phyloP scores from a whole-genome alignment of 1,140 invertebrate genomes.

The Popillia japonica region DNA sequence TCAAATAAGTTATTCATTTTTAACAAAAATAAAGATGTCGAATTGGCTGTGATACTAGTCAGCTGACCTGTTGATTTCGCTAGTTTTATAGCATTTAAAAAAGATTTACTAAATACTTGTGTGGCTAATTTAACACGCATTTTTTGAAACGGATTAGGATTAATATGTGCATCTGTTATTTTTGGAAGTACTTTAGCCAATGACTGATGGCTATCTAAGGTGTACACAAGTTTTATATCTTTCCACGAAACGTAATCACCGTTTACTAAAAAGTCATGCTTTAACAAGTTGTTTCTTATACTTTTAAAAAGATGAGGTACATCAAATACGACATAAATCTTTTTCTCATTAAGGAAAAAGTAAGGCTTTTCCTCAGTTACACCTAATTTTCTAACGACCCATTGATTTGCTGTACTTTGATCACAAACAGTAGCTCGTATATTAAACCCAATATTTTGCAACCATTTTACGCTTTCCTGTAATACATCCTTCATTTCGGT shows the following conservation, averaged over 20 bases:
- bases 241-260: neutral
- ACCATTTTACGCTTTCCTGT: neutral
- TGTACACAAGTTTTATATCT: neutral
- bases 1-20: neutral
- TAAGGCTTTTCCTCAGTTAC: neutral
- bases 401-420: neutral
- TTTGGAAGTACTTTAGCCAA: neutral
- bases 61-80: neutral
- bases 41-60: neutral
- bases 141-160: slow-evolving; percentile 11
- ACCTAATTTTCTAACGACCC: neutral
- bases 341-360: neutral
- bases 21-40: neutral
- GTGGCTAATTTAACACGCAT: slow-evolving; percentile 24
- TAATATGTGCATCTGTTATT: slow-evolving; percentile 14
- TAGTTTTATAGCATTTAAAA: slow-evolving; percentile 1
- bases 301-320: neutral
- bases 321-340: neutral
- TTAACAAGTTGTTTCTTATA: neutral
- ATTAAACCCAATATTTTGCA: neutral
- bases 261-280: neutral
- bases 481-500: neutral
- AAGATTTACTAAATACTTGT: slow-evolving; percentile 3
- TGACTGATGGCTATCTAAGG: neutral
- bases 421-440: neutral